A percentile compares a stretch with the other conserved stretches of the same genome.
phyloP scores from a whole-genome alignment of 2,888 invertebrate genomes.

The Megalurothrips usitatus region DNA sequence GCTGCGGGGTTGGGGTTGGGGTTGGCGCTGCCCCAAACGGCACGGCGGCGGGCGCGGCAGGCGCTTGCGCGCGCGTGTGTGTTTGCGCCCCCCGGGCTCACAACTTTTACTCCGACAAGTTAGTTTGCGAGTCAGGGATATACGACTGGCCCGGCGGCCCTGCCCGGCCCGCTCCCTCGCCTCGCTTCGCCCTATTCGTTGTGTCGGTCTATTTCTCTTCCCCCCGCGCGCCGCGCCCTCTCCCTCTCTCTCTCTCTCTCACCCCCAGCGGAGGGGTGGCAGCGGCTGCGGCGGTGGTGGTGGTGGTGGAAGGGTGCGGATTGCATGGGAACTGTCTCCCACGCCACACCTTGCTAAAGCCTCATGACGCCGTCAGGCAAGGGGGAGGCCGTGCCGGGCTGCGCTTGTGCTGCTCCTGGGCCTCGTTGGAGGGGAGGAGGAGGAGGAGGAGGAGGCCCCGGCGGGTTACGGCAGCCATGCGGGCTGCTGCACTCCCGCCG shows the following conservation, averaged over 20 bases:
- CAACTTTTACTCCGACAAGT: slow-evolving; percentile 18
- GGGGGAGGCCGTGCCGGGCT: neutral
- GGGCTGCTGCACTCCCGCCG: neutral
- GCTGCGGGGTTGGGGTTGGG: neutral
- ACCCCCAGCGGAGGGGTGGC: neutral
- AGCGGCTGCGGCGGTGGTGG: too few species aligned
- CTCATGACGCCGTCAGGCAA: neutral
- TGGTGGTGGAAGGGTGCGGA: neutral
- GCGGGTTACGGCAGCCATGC: neutral
- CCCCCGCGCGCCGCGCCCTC: too few species aligned
- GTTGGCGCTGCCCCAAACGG: too few species aligned
- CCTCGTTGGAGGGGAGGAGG: neutral
- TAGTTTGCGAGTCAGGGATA: neutral
- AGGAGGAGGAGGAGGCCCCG: too few species aligned
- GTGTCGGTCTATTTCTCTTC: neutral
- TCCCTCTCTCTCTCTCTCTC: too few species aligned
- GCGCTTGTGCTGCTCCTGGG: neutral
- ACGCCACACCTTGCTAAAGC: neutral
- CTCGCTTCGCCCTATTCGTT: neutral
- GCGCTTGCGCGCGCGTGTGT: neutral
- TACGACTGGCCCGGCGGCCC: neutral
- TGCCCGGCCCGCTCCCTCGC: neutral
- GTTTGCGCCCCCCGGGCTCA: neutral
- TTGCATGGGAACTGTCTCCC: neutral
- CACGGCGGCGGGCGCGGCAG: neutral